phyloP scores from a whole-genome alignment of 2,113 vertebrate genomes.

The Rhombomys opimus region DNA sequence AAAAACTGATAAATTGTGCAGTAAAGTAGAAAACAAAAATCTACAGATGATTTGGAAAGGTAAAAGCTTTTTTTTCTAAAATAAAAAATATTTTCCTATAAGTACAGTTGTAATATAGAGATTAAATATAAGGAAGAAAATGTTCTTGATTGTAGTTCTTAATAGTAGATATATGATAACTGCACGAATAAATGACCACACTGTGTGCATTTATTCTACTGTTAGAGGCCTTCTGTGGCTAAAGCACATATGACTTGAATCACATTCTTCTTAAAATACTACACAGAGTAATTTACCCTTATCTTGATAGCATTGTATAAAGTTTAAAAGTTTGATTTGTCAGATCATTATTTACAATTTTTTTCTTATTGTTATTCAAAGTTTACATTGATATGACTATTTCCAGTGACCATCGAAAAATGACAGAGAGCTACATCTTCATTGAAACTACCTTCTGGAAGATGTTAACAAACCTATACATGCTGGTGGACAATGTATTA shows the following conservation, averaged over 20 bases:
- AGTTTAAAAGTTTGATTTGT: background rate
- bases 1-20: conserved; percentile 22
- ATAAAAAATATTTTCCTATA: background rate
- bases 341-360: background rate
- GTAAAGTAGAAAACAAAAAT: background rate
- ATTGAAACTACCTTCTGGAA: background rate
- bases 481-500: background rate
- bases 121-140: background rate
- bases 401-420: background rate
- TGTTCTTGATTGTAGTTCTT: background rate
- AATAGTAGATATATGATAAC: background rate
- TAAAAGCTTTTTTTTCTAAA: background rate
- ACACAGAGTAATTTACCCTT: background rate
- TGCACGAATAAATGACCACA: background rate
- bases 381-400: background rate
- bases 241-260: fast-evolving
- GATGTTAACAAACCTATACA: background rate
- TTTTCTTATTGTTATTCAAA: background rate
- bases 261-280: background rate
- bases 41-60: background rate
- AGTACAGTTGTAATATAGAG: background rate
- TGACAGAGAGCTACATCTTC: background rate
- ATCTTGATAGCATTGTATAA: background rate
- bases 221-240: background rate
- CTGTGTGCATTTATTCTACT: background rate